Conservation (phyloP, 2,797 vertebrate species). For the Philypnodon macrostomus region DNA sequence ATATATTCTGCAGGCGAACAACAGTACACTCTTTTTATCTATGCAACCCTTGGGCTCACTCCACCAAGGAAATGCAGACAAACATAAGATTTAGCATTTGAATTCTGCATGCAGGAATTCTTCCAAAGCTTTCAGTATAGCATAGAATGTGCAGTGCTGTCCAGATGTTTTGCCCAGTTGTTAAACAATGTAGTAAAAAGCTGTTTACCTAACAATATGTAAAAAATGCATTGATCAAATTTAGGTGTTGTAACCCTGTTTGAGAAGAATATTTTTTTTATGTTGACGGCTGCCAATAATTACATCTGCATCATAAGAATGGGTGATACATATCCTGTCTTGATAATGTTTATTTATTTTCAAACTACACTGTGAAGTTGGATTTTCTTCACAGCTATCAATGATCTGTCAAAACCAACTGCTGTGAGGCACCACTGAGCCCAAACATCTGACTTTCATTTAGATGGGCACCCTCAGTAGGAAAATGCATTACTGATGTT, state of each 20-base stretch:
- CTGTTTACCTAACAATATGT: too few species aligned
- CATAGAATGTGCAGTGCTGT: too few species aligned
- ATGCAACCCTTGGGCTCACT: slow-evolving; percentile 13
- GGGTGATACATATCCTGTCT: background rate
- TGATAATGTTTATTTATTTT: background rate
- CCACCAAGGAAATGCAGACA: slow-evolving; percentile 6
- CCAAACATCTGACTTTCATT: slow-evolving; percentile 24
- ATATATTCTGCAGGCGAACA: slow-evolving; percentile 25
- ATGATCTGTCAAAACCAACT: background rate
- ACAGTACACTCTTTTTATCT: slow-evolving; percentile 12
- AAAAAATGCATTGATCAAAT: too few species aligned
- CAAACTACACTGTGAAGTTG: background rate
- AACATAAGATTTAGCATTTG: slow-evolving; percentile 11
- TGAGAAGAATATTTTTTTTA: too few species aligned
- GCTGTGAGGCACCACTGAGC: slow-evolving; percentile 6
- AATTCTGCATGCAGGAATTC: slow-evolving; percentile 20
- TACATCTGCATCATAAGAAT: background rate
- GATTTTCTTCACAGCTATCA: background rate
- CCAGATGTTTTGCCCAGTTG: too few species aligned
- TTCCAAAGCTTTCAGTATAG: slow-evolving; percentile 23
- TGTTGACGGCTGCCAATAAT: background rate
- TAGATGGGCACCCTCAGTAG: slow-evolving; percentile 1
- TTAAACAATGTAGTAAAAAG: too few species aligned
- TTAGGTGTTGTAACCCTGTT: too few species aligned
- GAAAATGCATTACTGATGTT: slow-evolving; percentile 14